Evolutionary conservation across 1,140 invertebrate genomes (phyloP), one percentile per base, ranked within the genome.

Genomic region (Dendroctonus valens): DNA sequence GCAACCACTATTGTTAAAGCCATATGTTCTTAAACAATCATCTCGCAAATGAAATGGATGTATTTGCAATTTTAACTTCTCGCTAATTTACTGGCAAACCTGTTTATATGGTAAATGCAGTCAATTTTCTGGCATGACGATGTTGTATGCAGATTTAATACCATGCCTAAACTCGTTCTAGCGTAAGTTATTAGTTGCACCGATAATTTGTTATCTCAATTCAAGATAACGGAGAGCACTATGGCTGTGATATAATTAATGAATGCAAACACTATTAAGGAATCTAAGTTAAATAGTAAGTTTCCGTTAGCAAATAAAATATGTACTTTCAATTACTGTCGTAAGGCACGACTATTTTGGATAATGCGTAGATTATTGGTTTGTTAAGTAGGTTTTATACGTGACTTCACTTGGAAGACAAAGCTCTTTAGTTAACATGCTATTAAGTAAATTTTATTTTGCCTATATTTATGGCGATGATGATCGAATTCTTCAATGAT

Each of bases 211-310:
- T 51, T 55, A 55, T 55, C 53, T 59, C 42, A 9, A 12, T 15
- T 14, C 9, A 51, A 40, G 38, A 38, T 55, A 50, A 61, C 41
- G 38, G 60, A 66, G 64, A 66, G 64, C 52, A 55, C 38, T 55
- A 59, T 26, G 52, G 41, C 64, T 66, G 64, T 66, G 64, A 66
- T 66, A 66, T 59, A 66, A 40, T 38, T 52, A 54, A 63, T 63
- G 53, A 53, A 53, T 9, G 38, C 50, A 55, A 54, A n/a, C 61
- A 39, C 54, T 63, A 49, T n/a, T 6, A 60, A 50, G 8, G 8
- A n/a, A 52, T 37, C 14, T 11, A 5, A 52, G 9, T 9, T 52
- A 26, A 11, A 52, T 14, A 15, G 26, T 52, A 52, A 15, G 12
- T 52, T 52, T 52, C 37, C 37, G 5, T 52, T 52, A 52, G 9